Evolutionary conservation across 2,888 invertebrate species (phyloP).

Genomic region (Philereme vetulata): DNA sequence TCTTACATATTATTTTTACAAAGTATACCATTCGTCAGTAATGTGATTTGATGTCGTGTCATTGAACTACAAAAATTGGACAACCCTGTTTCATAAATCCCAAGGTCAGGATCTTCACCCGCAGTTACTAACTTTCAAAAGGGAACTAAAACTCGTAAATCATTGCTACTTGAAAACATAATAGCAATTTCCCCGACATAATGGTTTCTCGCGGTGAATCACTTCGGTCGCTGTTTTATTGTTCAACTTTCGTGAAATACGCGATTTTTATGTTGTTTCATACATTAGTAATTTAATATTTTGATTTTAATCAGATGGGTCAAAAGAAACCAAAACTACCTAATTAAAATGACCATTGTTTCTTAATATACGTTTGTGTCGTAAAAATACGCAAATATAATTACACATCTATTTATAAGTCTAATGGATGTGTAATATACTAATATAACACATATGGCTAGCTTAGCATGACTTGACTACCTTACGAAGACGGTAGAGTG

Average conservation of each 20-base stretch:
- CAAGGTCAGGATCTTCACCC: slow-evolving; percentile 47
- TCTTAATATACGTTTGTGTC: no score
- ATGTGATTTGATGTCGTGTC: slow-evolving; percentile 8
- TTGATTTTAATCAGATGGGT: no score
- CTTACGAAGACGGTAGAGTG: no score
- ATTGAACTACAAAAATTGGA: slow-evolving; percentile 19
- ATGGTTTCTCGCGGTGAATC: slow-evolving; percentile 23
- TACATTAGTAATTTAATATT: not conserved
- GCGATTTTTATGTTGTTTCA: slow-evolving; percentile 2
- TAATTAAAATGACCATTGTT: no score
- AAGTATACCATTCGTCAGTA: no score
- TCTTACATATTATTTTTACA: no score
- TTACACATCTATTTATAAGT: no score
- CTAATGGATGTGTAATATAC: no score
- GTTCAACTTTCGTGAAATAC: slow-evolving; percentile 12
- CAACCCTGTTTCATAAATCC: slow-evolving; percentile 1
- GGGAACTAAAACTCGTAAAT: slow-evolving; percentile 42
- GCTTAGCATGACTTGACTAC: no score
- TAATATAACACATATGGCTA: no score
- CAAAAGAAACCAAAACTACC: no score
- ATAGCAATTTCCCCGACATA: slow-evolving; percentile 33
- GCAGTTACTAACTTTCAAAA: slow-evolving; percentile 29
- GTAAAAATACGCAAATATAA: no score
- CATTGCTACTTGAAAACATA: slow-evolving; percentile 32
- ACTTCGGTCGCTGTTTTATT: slow-evolving; percentile 17